phyloP scores from a whole-genome alignment of 2,113 vertebrate genomes.

The Tachuris rubrigastra region DNA sequence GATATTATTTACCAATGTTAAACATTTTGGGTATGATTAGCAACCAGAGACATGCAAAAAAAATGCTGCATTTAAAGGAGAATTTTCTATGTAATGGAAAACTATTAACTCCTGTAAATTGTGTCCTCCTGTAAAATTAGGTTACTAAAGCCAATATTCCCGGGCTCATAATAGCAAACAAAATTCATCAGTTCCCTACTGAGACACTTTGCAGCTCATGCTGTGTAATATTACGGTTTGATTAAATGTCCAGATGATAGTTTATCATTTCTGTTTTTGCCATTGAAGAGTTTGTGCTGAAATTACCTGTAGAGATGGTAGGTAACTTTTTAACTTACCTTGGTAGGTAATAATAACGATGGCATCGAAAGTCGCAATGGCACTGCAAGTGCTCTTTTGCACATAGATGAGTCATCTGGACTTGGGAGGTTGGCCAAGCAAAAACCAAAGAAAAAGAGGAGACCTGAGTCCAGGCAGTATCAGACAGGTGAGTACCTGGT shows the following conservation, averaged over 20 bases:
- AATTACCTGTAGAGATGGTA: not conserved
- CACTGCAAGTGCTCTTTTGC: constrained; percentile 92
- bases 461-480: constrained; percentile 93
- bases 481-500: constrained; percentile 87
- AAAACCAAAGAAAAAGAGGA: constrained; percentile 90
- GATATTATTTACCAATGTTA: not conserved
- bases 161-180: not conserved
- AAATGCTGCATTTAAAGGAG: not conserved
- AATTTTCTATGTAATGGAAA: not conserved
- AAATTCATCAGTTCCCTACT: not conserved
- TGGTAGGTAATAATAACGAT: constrained; percentile 85
- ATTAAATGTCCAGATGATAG: not conserved
- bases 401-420: constrained; percentile 92
- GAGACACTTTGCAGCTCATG: not conserved
- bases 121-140: not conserved
- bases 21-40: not conserved
- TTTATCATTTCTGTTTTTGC: not conserved
- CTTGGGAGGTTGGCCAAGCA: constrained; percentile 88
- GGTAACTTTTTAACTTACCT: constrained; percentile 55
- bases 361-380: constrained; percentile 94
- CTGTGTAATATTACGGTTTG: not conserved
- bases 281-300: not conserved
- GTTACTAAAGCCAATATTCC: not conserved
- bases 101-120: not conserved
- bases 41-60: not conserved